Conservation (phyloP, 2,888 invertebrate genomes). For the Piscicola geometra region DNA sequence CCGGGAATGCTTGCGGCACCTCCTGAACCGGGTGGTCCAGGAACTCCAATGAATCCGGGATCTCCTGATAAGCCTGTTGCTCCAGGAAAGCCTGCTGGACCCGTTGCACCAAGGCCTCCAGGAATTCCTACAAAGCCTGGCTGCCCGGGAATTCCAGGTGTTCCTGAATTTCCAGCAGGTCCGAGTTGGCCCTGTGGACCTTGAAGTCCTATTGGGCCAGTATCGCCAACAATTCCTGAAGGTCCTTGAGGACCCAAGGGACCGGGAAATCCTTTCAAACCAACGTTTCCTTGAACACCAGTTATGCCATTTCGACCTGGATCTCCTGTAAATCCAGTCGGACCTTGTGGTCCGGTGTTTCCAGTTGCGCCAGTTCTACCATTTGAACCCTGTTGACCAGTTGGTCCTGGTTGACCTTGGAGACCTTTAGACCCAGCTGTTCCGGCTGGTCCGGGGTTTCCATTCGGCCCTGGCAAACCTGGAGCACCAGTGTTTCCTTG, state of each 20-base stretch:
- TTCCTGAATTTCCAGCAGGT: background rate
- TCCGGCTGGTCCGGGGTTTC: conserved; percentile 24
- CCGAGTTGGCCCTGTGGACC: background rate
- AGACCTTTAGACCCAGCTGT: conserved; percentile 32
- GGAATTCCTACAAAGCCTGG: background rate
- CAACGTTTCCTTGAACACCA: conserved; percentile 34
- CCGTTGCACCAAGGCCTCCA: conserved; percentile 10
- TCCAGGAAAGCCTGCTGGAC: conserved; percentile 9
- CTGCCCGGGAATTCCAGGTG: background rate
- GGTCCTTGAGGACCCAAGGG: conserved; percentile 34
- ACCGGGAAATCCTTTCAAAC: conserved; percentile 34
- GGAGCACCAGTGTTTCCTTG: conserved; percentile 19
- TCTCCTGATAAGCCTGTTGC: background rate
- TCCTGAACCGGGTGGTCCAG: background rate
- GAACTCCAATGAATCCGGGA: background rate
- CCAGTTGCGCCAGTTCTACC: conserved; percentile 45
- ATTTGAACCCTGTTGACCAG: conserved; percentile 39
- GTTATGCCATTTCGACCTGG: conserved; percentile 35
- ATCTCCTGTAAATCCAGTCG: conserved; percentile 19
- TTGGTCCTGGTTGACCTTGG: conserved; percentile 33
- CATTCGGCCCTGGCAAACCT: conserved; percentile 23
- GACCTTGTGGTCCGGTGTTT: conserved; percentile 39
- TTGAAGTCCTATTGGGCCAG: background rate
- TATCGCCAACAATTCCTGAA: background rate
- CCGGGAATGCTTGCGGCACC: background rate